phyloP scores from a whole-genome alignment of 1,140 invertebrate genomes.

The Drosophila pachea region DNA sequence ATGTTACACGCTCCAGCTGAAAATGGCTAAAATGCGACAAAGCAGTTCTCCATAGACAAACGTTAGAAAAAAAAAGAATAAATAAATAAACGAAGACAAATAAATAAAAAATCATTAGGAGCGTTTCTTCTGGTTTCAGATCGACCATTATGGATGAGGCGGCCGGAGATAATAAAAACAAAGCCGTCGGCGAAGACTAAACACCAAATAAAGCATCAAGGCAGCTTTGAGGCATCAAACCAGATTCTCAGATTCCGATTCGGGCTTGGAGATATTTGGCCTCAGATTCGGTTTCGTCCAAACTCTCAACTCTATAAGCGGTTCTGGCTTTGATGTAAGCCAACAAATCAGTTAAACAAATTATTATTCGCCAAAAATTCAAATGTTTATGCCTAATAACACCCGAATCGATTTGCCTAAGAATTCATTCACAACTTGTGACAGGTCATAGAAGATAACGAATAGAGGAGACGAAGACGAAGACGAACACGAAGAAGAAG shows the following conservation, averaged over 20 bases:
- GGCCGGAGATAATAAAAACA: constrained; percentile 21
- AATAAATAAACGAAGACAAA: constrained; percentile 57
- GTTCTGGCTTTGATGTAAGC: constrained; percentile 73
- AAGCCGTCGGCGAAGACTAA: constrained; percentile 38
- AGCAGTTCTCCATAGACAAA: constrained; percentile 29
- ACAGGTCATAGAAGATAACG: constrained; percentile 11
- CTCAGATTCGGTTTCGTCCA: background rate
- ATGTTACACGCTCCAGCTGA: constrained; percentile 65
- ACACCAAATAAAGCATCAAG: constrained; percentile 66
- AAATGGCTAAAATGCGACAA: constrained; percentile 50
- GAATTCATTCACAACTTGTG: constrained; percentile 69
- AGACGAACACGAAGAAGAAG: constrained; percentile 14
- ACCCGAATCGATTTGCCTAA: constrained; percentile 57
- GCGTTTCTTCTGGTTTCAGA: constrained; percentile 37
- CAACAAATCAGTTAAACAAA: constrained; percentile 69
- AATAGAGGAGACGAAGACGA: no score
- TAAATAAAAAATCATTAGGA: constrained; percentile 75
- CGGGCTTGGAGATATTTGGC: no score
- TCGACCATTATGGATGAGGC: constrained; percentile 33
- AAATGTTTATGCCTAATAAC: constrained; percentile 41
- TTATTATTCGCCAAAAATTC: constrained; percentile 65
- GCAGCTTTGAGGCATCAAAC: constrained; percentile 35
- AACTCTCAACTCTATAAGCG: constrained; percentile 47
- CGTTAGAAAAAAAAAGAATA: constrained; percentile 8
- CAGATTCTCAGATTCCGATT: constrained; percentile 24